Base-by-base conservation (phyloP, 2,113 vertebrate species). In the Corythoichthys haematopterus region DNA sequence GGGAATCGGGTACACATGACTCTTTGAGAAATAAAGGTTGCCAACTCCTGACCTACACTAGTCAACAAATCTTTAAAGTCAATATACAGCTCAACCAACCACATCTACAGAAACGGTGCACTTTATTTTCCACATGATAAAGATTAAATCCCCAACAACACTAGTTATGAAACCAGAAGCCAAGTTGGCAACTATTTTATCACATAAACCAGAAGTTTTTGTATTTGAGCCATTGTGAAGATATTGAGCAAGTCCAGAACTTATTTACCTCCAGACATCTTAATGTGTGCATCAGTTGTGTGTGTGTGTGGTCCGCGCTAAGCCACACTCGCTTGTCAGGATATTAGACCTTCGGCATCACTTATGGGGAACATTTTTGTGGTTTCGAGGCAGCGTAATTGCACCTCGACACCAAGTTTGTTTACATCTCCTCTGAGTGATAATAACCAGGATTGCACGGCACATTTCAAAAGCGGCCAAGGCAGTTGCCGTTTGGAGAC, bases 351-450 rank as follows among this genome's bases (percentile, higher is more conserved):
- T 75, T 78, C 76, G 66, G 79, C 80, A 83, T 70, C 74, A 84
- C 47, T 76, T 76, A 79, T 76, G 74, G 72, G 77, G 70, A 84
- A 84, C 68, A 83, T 78, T 80, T 84, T 71, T 83, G 68, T 78
- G 77, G 85, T 87, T 84, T 71, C 28, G 64, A 66, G 76, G 79
- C 68, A 58, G 79, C 57, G 66, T 80, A 88, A 89, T 91, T 89
- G 85, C 87, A 86, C 80, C 83, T 86, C 79, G 80, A 57, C 77
- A 78, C 68, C 77, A 69, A 71, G 84, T 81, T 86, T 90, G 80
- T 88, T 81, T 84, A 84, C 63, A 71, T 80, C 72, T 87, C 76
- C 79, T 69, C 77, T 87, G 40, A 4, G 73, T 74, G 75, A 83
- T 84, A 88, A 90, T 76, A 83, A 77, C 76, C 70, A 82, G 80